A percentile compares a stretch with the other conserved stretches of the same genome.
These are phyloP conservation scores for Spicauda simplicius DNA, from an alignment of 2,888 invertebrate genomes.

Conservation along the genomic window DNA sequence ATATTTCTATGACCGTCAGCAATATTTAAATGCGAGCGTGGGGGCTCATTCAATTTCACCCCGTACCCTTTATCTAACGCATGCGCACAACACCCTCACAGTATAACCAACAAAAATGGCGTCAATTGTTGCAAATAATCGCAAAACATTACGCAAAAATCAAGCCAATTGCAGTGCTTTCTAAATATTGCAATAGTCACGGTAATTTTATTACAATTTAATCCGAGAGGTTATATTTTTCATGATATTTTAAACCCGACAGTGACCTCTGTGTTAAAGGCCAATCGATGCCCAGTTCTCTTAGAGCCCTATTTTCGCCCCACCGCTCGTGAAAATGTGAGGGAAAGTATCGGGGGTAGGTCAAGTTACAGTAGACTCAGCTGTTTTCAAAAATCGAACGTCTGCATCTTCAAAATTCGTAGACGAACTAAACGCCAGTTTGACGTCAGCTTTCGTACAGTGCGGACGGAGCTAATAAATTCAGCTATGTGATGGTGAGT, in stretches of 20 bases:
- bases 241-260: slow-evolving; percentile 25
- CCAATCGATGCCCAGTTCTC: slow-evolving; percentile 34
- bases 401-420: slow-evolving; percentile 51
- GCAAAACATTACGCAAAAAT: slow-evolving; percentile 34
- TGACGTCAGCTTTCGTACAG: slow-evolving; percentile 65
- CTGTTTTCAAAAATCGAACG: slow-evolving; percentile 80
- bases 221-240: slow-evolving; percentile 32
- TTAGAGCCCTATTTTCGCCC: slow-evolving; percentile 32
- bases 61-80: slow-evolving; percentile 71
- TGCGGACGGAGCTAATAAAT: slow-evolving; percentile 57
- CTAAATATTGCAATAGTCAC: slow-evolving; percentile 22
- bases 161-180: slow-evolving; percentile 31
- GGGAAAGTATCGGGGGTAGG: slow-evolving; percentile 43
- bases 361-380: slow-evolving; percentile 61
- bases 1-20: slow-evolving; percentile 9
- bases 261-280: slow-evolving; percentile 41
- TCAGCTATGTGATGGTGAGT: slow-evolving; percentile 80
- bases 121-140: slow-evolving; percentile 50
- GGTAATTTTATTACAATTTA: slow-evolving; percentile 26
- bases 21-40: slow-evolving; percentile 22
- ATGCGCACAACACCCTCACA: slow-evolving; percentile 56
- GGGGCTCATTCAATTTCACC: slow-evolving; percentile 41
- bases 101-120: slow-evolving; percentile 57
- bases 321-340: slow-evolving; percentile 27
- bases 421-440: slow-evolving; percentile 55